phyloP scores from a whole-genome alignment of 2,797 vertebrate species.

The Poliocrania exsul region DNA sequence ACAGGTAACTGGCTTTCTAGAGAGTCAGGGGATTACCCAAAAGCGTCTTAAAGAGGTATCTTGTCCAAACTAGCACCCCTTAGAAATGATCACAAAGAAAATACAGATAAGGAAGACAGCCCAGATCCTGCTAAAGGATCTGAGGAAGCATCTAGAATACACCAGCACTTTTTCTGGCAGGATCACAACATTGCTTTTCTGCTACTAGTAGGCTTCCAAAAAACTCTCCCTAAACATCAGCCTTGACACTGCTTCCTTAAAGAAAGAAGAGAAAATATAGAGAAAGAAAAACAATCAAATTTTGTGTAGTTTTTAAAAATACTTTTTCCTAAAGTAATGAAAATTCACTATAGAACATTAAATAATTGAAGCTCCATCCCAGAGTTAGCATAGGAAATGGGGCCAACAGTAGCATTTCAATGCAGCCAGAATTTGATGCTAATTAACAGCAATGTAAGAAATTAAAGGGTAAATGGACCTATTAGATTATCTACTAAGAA shows the following conservation, averaged over 20 bases:
- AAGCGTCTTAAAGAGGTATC: not conserved
- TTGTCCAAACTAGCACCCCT: not conserved
- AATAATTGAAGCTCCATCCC: not conserved
- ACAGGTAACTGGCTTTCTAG: not conserved
- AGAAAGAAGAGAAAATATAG: accelerated
- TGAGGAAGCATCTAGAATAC: not conserved
- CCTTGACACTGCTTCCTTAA: not conserved
- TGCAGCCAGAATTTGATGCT: not conserved
- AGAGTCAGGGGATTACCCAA: not conserved
- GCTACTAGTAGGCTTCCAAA: not conserved
- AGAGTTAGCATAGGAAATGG: not conserved
- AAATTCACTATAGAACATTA: not conserved
- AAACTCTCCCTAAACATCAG: not conserved
- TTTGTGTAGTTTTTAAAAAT: not conserved
- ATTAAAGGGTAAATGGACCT: slow-evolving; percentile 28
- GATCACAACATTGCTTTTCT: not conserved
- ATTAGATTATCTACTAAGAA: slow-evolving; percentile 34
- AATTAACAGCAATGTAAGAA: slow-evolving; percentile 34
- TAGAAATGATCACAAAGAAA: not conserved
- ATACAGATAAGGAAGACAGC: not conserved
- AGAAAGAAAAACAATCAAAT: accelerated
- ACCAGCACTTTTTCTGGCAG: not conserved
- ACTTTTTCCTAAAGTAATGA: not conserved
- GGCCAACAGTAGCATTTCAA: not conserved
- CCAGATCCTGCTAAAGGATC: not conserved